phyloP scores from a whole-genome alignment of 1,140 invertebrate species.

The Eupeodes corollae region DNA sequence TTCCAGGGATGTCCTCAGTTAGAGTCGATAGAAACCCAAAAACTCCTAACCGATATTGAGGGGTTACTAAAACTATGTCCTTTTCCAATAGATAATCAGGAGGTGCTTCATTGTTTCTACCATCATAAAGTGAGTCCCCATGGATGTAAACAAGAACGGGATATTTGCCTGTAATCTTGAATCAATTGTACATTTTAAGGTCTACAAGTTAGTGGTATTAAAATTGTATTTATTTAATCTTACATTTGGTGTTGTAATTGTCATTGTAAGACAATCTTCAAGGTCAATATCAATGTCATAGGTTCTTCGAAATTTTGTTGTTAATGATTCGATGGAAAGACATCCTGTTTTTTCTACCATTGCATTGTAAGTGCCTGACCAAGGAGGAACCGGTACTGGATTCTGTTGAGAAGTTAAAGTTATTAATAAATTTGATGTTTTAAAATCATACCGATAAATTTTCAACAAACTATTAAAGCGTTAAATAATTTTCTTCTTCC shows the following conservation, averaged over 20 bases:
- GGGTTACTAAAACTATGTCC: slow-evolving; percentile 63
- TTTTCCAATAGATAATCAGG: slow-evolving; percentile 62
- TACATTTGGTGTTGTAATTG: slow-evolving; percentile 27
- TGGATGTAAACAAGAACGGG: slow-evolving; percentile 35
- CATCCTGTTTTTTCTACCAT: slow-evolving; percentile 42
- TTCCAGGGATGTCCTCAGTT: slow-evolving; percentile 49
- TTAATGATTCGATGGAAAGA: slow-evolving; percentile 37
- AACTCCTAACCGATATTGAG: slow-evolving; percentile 64
- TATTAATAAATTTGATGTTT: too few relatives aligned
- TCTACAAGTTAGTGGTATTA: background rate
- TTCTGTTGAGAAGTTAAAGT: slow-evolving; percentile 38
- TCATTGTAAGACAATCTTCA: slow-evolving; percentile 31
- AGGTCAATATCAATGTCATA: slow-evolving; percentile 28
- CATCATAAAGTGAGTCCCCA: slow-evolving; percentile 33
- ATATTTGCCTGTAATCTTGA: slow-evolving; percentile 6
- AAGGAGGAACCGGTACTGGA: slow-evolving; percentile 42
- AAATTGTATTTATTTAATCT: background rate
- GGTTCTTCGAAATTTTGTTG: slow-evolving; percentile 14
- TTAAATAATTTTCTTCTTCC: too few relatives aligned
- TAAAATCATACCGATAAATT: too few relatives aligned
- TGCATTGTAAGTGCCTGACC: slow-evolving; percentile 44
- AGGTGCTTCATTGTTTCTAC: slow-evolving; percentile 48
- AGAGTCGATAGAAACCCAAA: slow-evolving; percentile 45
- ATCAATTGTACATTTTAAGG: too few relatives aligned
- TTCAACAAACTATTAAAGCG: too few relatives aligned